Conservation (phyloP, 1,140 invertebrate genomes). For the Gryon sp. region DNA sequence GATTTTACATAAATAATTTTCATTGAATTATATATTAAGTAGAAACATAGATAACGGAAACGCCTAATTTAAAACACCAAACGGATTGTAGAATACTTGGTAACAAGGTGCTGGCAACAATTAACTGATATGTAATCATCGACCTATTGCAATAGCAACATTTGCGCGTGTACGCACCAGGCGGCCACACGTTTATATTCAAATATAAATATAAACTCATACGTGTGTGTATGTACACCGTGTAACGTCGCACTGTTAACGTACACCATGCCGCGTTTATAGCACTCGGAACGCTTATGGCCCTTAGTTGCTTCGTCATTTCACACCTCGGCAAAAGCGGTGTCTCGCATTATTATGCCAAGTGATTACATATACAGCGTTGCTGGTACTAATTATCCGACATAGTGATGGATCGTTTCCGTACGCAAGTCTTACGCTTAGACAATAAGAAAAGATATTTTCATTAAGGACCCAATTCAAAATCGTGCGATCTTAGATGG, state of each 20-base stretch:
- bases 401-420: conserved; percentile 74
- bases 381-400: conserved; percentile 75
- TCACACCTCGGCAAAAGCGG: conserved; percentile 67
- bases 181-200: conserved; percentile 9
- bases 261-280: conserved; percentile 61
- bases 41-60: too few species aligned
- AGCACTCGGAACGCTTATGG: conserved; percentile 55
- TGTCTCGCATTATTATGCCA: conserved; percentile 71
- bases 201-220: conserved; percentile 53
- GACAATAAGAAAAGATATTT: conserved; percentile 75
- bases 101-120: conserved; percentile 60
- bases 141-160: conserved; percentile 32
- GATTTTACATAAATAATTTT: too few species aligned
- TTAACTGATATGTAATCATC: conserved; percentile 60
- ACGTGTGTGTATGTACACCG: conserved; percentile 2
- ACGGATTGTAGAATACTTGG: conserved; percentile 15
- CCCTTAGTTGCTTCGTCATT: conserved; percentile 58
- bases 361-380: conserved; percentile 72
- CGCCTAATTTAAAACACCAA: conserved; percentile 8
- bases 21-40: too few species aligned
- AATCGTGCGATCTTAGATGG: conserved; percentile 52
- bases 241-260: conserved; percentile 52
- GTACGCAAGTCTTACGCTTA: conserved; percentile 67
- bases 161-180: conserved; percentile 50
- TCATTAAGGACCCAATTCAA: conserved; percentile 68